Percentiles rank a stretch among this genome's conserved stretches.
Evolutionary conservation across 2,888 invertebrate species (phyloP).

Genomic region (Lasioglossum villosulum): DNA sequence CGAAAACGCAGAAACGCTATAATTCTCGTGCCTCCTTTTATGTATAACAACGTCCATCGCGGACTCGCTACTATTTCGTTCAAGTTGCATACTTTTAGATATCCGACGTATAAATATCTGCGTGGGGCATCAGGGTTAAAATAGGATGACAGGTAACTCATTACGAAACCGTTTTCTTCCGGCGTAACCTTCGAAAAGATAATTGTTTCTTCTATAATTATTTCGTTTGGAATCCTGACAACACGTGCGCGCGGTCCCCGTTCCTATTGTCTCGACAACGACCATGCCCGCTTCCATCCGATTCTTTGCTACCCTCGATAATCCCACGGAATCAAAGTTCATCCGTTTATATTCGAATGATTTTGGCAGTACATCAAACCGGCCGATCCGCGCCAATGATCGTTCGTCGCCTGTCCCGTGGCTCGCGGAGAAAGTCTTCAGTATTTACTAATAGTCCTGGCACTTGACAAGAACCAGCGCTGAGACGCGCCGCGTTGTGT

Average conservation of each 20-base stretch:
- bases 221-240: conserved; percentile 13
- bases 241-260: background rate
- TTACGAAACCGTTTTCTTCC: background rate
- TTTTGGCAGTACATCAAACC: conserved; percentile 70
- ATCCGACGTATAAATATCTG: background rate
- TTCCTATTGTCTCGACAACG: background rate
- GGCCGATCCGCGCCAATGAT: conserved; percentile 53
- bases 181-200: background rate
- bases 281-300: background rate
- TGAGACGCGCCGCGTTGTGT: background rate
- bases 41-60: background rate
- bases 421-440: conserved; percentile 40
- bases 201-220: conserved; percentile 5
- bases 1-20: background rate
- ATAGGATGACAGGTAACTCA: background rate
- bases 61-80: background rate
- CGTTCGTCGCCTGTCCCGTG: conserved; percentile 22
- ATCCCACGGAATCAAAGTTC: conserved; percentile 35
- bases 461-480: conserved; percentile 16
- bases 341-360: conserved; percentile 30
- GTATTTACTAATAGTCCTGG: conserved; percentile 27
- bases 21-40: background rate
- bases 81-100: conserved; percentile 1
- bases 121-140: background rate
- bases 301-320: background rate